phyloP scores from a whole-genome alignment of 2,797 vertebrate genomes.

The Hydrocynus forskahlii region DNA sequence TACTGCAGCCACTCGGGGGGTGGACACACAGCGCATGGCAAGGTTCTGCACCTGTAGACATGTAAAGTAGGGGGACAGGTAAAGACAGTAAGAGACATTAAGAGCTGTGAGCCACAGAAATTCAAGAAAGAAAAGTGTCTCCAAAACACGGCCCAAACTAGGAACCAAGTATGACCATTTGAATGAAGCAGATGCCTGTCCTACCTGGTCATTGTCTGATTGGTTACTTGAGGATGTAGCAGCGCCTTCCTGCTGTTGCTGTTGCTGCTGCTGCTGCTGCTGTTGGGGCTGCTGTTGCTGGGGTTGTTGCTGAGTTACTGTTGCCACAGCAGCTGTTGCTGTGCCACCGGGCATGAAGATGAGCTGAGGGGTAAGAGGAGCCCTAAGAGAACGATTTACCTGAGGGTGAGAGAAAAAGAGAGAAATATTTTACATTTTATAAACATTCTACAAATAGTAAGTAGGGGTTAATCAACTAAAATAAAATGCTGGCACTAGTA shows the following conservation, averaged over 20 bases:
- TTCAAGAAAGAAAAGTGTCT: not conserved
- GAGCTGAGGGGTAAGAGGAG: conserved; percentile 93
- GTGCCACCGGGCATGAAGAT: conserved; percentile 98
- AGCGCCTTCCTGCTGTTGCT: conserved; percentile 80
- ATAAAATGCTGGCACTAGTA: too few species aligned
- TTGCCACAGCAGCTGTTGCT: conserved; percentile 87
- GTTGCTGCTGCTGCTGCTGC: conserved; percentile 71
- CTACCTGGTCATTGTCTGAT: conserved; percentile 92
- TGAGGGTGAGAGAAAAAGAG: conserved; percentile 39
- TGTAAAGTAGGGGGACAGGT: not conserved
- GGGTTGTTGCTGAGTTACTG: conserved; percentile 78
- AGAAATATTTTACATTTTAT: not conserved
- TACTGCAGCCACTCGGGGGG: conserved; percentile 72
- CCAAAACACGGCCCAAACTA: not conserved
- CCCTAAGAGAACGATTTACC: conserved; percentile 83
- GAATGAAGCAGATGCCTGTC: not conserved
- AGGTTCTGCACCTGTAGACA: conserved; percentile 90
- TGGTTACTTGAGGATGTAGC: conserved; percentile 79
- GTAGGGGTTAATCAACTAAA: too few species aligned
- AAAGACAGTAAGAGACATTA: conserved; percentile 4
- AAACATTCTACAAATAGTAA: too few species aligned
- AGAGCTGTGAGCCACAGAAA: not conserved
- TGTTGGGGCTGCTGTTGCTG: conserved; percentile 59
- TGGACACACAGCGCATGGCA: conserved; percentile 87
- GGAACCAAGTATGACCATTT: not conserved